Conservation (phyloP, 2,113 vertebrate genomes). For the Pardalotus punctatus region DNA sequence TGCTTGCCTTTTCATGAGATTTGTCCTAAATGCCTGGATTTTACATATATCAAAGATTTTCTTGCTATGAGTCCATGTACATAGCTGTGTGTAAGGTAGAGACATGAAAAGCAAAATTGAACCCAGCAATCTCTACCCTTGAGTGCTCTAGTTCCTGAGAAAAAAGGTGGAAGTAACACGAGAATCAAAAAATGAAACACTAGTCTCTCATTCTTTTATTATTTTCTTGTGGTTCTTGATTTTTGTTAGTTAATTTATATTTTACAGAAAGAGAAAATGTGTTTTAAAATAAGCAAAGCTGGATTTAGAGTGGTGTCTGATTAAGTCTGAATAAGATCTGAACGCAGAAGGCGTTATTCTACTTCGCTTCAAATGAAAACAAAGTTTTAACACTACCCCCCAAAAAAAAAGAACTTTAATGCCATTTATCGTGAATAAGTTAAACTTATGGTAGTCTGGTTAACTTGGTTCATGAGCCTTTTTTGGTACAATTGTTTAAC, state of each 20-base stretch:
- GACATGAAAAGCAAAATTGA: not conserved
- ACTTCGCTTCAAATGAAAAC: not conserved
- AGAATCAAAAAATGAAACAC: not conserved
- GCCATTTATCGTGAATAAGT: not conserved
- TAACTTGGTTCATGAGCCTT: not conserved
- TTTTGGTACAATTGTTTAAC: not conserved
- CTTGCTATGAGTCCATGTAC: not conserved
- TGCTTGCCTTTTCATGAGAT: not conserved
- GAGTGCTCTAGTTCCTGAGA: not conserved
- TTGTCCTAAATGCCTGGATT: conserved; percentile 26
- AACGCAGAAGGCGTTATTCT: not conserved
- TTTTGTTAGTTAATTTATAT: not conserved
- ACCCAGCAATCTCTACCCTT: not conserved
- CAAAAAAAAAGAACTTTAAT: not conserved
- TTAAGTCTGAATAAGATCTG: not conserved
- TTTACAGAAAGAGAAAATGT: not conserved
- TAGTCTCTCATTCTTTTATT: not conserved
- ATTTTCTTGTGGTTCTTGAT: not conserved
- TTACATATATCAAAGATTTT: not conserved
- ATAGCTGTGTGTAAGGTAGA: not conserved
- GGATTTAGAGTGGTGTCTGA: not conserved
- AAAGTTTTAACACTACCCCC: not conserved
- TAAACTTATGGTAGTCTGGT: not conserved
- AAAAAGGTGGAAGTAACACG: not conserved
- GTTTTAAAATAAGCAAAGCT: not conserved